A percentile compares a stretch with the other conserved stretches of the same genome.
phyloP scores from a whole-genome alignment of 2,113 vertebrate genomes.

The Lontra canadensis region DNA sequence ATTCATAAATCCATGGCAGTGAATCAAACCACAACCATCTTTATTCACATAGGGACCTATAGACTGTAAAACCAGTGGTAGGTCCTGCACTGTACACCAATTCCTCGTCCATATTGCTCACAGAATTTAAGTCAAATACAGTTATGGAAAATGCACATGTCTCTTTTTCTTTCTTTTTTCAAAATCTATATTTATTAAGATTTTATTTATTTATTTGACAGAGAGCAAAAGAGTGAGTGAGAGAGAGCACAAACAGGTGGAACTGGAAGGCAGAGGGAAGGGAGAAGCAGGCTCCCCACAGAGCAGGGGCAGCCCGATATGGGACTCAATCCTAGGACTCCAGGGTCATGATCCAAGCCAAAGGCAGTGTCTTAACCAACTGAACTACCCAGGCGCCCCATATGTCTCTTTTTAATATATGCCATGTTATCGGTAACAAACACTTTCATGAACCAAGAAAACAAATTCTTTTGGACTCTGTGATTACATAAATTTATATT shows the following conservation, averaged over 20 bases:
- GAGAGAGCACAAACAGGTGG: too few relatives aligned
- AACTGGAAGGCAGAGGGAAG: too few relatives aligned
- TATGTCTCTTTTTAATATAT: neutral
- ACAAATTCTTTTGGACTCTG: neutral
- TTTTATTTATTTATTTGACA: too few relatives aligned
- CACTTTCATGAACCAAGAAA: slow-evolving; percentile 33
- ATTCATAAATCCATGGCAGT: slow-evolving; percentile 82
- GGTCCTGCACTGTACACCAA: slow-evolving; percentile 48
- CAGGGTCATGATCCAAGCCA: too few relatives aligned
- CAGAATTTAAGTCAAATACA: slow-evolving; percentile 51
- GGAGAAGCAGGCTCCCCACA: too few relatives aligned
- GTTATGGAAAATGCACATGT: neutral
- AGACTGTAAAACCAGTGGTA: slow-evolving; percentile 65
- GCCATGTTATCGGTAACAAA: neutral
- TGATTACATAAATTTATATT: neutral
- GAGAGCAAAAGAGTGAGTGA: too few relatives aligned
- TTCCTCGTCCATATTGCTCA: slow-evolving; percentile 46
- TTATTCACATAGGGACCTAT: slow-evolving; percentile 72
- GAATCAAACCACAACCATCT: slow-evolving; percentile 80
- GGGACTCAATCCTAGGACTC: too few relatives aligned
- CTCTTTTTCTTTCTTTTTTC: slow-evolving; percentile 28
- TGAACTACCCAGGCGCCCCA: neutral
- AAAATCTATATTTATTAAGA: too few relatives aligned
- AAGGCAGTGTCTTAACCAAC: too few relatives aligned
- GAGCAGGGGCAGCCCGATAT: too few relatives aligned